Conservation (phyloP, 2,888 invertebrate genomes). For the Dryadula phaetusa region DNA sequence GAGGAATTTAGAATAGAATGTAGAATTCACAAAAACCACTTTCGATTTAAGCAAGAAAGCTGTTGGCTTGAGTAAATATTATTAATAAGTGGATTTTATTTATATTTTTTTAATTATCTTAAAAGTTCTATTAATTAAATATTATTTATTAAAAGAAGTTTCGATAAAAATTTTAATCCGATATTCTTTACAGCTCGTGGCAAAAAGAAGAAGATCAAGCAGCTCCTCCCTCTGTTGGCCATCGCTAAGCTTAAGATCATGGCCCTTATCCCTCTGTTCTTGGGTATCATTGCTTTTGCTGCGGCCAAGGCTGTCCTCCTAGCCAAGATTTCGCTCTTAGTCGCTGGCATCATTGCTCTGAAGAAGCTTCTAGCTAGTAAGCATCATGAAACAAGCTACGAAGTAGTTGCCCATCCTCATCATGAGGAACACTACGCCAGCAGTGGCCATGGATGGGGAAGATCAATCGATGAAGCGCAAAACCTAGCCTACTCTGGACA, state of each 20-base stretch:
- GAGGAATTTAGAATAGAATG: slow-evolving; percentile 40
- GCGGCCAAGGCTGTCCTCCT: slow-evolving; percentile 94
- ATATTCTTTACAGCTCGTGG: slow-evolving; percentile 86
- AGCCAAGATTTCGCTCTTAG: slow-evolving; percentile 91
- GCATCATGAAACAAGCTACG: slow-evolving; percentile 88
- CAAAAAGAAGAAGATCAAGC: slow-evolving; percentile 91
- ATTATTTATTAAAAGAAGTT: background rate
- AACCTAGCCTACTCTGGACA: slow-evolving; percentile 86
- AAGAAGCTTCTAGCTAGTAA: slow-evolving; percentile 90
- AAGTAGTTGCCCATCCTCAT: slow-evolving; percentile 88
- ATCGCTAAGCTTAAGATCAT: slow-evolving; percentile 91
- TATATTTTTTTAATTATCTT: background rate
- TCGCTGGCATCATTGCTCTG: slow-evolving; percentile 88
- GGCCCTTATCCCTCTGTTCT: slow-evolving; percentile 89
- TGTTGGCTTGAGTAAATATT: slow-evolving; percentile 2
- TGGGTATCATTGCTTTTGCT: slow-evolving; percentile 89
- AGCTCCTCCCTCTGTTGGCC: slow-evolving; percentile 89
- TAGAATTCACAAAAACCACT: slow-evolving; percentile 34
- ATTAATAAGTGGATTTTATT: background rate
- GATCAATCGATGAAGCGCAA: slow-evolving; percentile 79
- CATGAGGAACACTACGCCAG: slow-evolving; percentile 82
- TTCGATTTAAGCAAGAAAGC: slow-evolving; percentile 38
- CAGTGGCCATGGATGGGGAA: slow-evolving; percentile 87
- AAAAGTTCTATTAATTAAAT: background rate
- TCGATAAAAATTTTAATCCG: background rate